These are phyloP conservation scores for Cancer borealis DNA, from an alignment of 2,888 invertebrate genomes.

Conservation along the genomic window DNA sequence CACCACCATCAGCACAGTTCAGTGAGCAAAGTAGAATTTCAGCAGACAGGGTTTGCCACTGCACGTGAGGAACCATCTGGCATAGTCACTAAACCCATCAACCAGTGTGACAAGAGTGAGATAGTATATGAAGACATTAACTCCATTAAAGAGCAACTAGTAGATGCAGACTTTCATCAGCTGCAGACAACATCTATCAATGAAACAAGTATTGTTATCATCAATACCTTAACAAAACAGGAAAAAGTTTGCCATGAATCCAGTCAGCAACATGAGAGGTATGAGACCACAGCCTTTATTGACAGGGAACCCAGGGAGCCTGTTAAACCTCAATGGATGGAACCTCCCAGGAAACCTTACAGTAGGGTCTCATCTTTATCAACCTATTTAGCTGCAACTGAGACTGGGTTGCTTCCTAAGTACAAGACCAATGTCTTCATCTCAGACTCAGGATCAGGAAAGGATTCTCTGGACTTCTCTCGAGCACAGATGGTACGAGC, in stretches of 20 bases:
- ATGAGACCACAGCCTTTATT: background rate
- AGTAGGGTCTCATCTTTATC: background rate
- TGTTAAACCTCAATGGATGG: background rate
- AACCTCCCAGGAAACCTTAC: conserved; percentile 1
- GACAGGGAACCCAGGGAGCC: background rate
- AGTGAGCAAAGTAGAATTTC: conserved; percentile 50
- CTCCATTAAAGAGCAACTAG: background rate
- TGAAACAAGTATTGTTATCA: conserved; percentile 5
- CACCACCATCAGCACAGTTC: background rate
- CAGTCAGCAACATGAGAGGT: background rate
- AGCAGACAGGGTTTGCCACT: conserved; percentile 44
- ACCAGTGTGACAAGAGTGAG: background rate
- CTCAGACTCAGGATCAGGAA: background rate
- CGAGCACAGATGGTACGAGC: conserved; percentile 34
- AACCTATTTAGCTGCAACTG: background rate
- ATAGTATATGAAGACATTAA: background rate
- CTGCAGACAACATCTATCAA: background rate
- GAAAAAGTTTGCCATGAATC: background rate
- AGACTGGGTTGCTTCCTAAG: background rate
- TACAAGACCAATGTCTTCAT: conserved; percentile 3
- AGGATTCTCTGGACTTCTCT: background rate
- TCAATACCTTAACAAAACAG: background rate
- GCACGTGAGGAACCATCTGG: background rate
- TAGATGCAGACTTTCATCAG: background rate
- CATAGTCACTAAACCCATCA: background rate